Evolutionary conservation across 2,113 vertebrate species (phyloP), one percentile per base, ranked within the genome.

Genomic region (Pseudolaguvia tuberculata): DNA sequence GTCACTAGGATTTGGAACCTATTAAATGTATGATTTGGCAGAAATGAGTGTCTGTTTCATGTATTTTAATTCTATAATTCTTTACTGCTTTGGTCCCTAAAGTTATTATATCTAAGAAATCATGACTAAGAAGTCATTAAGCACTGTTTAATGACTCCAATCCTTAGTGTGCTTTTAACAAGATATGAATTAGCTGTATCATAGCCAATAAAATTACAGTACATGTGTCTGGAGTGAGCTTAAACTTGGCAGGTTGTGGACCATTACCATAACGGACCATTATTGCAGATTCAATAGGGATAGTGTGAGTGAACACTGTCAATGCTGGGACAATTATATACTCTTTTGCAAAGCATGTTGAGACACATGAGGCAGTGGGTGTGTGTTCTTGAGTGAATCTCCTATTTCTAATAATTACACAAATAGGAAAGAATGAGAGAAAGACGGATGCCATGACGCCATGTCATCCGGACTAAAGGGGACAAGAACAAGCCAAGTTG

Each of bases 201-300:
- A 4, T 39, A 35, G 20, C 29, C 4, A 18, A 21, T 52, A 20
- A 29, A 42, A 35, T 65, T 73, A 65, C 14, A 35, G 53, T 73
- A 65, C 14, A 4, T 7, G 15, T 25, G 59, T 42, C 59, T 45
- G 14, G 59, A n/a, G 48, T 63, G n/a, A 73, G 12, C 48, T 39
- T 63, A 63, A 73, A 17, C 58, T 27, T 13, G 18, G 58, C 59
- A 63, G n/a, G 58, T 73, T 50, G 42, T 4, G 13, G 11, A 9
- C 53, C 53, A 73, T 53, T 47, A 48, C 6, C 6, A 65, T 25
- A 48, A 39, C 57, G 17, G 55, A 58, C 55, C 27, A 35, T 73
- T 21, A 52, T 48, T 61, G 45, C 17, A 50, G 45, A 59, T 15
- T 18, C 11, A 17, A 6, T 6, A 21, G 10, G 23, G 27, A 3